These are phyloP conservation scores for Latrodectus hesperus DNA, from an alignment of 2,888 invertebrate genomes.

Conservation along the genomic window DNA sequence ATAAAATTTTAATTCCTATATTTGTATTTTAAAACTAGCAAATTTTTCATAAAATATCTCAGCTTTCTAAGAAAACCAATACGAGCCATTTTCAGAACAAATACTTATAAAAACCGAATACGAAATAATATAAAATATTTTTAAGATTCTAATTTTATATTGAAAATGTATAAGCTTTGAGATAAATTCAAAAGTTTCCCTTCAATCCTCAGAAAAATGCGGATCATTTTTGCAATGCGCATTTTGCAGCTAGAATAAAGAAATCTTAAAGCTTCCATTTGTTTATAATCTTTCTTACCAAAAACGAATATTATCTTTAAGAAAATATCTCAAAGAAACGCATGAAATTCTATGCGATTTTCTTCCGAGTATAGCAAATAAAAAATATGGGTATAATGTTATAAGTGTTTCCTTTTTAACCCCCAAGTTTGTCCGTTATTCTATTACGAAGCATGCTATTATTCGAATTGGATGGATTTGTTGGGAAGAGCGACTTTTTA, in stretches of 20 bases:
- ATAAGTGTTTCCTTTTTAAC: constrained; percentile 53
- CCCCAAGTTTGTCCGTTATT: constrained; percentile 6
- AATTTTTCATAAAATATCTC: too few species aligned
- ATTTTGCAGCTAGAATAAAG: constrained; percentile 2
- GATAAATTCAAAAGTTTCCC: constrained; percentile 8
- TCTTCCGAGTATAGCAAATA: constrained; percentile 40
- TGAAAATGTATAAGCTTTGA: too few species aligned
- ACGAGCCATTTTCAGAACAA: too few species aligned
- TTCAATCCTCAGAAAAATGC: neutral
- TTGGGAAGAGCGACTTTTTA: too few species aligned
- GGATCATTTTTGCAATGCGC: constrained; percentile 1
- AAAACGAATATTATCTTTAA: too few species aligned
- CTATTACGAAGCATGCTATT: constrained; percentile 8
- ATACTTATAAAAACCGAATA: too few species aligned
- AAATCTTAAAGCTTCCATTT: constrained; percentile 35
- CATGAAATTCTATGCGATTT: constrained; percentile 54
- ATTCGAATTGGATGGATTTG: constrained; percentile 40
- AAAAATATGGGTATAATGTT: constrained; percentile 29
- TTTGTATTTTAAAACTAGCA: too few species aligned
- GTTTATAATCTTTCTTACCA: constrained; percentile 31
- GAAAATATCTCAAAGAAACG: constrained; percentile 36
- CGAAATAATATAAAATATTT: too few species aligned
- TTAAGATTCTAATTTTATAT: too few species aligned
- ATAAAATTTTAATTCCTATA: too few species aligned
- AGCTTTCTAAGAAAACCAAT: too few species aligned